phyloP scores from a whole-genome alignment of 1,140 invertebrate species.

The Drosophila paulistorum region DNA sequence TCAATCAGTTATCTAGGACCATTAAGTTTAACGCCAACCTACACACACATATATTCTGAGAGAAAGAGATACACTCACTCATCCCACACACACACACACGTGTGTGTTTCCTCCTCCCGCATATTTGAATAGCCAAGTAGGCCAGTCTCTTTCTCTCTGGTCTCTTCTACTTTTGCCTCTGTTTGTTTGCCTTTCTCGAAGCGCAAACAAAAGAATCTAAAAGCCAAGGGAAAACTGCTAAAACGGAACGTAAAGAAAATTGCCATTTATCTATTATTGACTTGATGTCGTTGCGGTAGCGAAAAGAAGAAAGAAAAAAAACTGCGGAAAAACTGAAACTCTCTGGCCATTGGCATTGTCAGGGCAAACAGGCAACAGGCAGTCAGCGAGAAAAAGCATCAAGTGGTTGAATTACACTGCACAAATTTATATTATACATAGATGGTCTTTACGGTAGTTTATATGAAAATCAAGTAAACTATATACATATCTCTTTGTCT shows the following conservation, averaged over 20 bases:
- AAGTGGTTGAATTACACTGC: slow-evolving; percentile 39
- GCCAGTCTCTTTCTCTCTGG: slow-evolving; percentile 8
- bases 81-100: slow-evolving; percentile 3
- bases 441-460: neutral
- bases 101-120: slow-evolving; percentile 46
- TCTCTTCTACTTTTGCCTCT: neutral
- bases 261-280: slow-evolving; percentile 80
- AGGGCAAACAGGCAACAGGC: slow-evolving; percentile 23
- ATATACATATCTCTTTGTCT: neutral
- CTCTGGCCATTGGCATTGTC: slow-evolving; percentile 43
- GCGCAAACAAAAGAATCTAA: slow-evolving; percentile 62
- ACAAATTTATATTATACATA: neutral
- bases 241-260: slow-evolving; percentile 63
- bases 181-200: slow-evolving; percentile 70
- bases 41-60: slow-evolving; percentile 30
- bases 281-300: slow-evolving; percentile 40
- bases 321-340: slow-evolving; percentile 16
- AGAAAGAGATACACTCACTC: slow-evolving; percentile 13
- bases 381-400: slow-evolving; percentile 32
- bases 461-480: neutral
- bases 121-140: slow-evolving; percentile 81
- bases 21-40: slow-evolving; percentile 69
- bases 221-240: slow-evolving; percentile 28
- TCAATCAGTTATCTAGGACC: slow-evolving; percentile 57
- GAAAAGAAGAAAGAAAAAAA: neutral